Evolutionary conservation across 2,113 vertebrate species (phyloP).

Genomic region (Tretioscincus oriximinensis): DNA sequence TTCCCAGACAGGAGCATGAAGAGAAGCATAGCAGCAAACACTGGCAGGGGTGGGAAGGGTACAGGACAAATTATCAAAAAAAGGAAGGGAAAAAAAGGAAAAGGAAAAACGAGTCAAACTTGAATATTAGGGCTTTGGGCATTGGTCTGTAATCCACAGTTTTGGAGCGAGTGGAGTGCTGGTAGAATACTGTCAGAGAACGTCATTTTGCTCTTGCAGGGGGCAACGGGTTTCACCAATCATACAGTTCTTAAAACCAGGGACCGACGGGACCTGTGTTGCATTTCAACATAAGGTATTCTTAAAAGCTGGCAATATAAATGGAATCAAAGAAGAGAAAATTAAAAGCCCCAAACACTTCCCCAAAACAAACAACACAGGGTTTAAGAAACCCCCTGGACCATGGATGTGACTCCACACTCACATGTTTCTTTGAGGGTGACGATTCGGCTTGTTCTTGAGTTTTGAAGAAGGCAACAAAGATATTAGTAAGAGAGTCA

Average conservation of each 20-base stretch:
- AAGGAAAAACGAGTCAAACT: conserved; percentile 30
- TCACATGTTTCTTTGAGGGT: conserved; percentile 47
- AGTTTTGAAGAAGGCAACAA: conserved; percentile 47
- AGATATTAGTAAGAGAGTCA: conserved; percentile 17
- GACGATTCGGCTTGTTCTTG: conserved; percentile 46
- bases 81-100: neutral
- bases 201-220: neutral
- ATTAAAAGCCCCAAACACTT: neutral
- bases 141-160: conserved; percentile 48
- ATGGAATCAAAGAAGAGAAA: neutral
- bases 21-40: conserved; percentile 44
- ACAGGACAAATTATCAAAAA: conserved; percentile 20
- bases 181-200: conserved; percentile 27
- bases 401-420: conserved; percentile 45
- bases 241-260: conserved; percentile 51
- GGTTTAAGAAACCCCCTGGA: conserved; percentile 45
- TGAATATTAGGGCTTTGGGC: conserved; percentile 26
- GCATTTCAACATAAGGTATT: conserved; percentile 38
- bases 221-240: conserved; percentile 50
- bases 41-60: conserved; percentile 39
- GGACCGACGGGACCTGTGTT: conserved; percentile 34
- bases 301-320: conserved; percentile 43
- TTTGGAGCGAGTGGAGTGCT: conserved; percentile 41
- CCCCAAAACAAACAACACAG: conserved; percentile 27
- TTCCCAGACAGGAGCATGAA: conserved; percentile 65